Percentiles rank a stretch among this genome's conserved stretches.
Evolutionary conservation across 2,888 invertebrate genomes (phyloP).

Genomic region (Pherbina coryleti): DNA sequence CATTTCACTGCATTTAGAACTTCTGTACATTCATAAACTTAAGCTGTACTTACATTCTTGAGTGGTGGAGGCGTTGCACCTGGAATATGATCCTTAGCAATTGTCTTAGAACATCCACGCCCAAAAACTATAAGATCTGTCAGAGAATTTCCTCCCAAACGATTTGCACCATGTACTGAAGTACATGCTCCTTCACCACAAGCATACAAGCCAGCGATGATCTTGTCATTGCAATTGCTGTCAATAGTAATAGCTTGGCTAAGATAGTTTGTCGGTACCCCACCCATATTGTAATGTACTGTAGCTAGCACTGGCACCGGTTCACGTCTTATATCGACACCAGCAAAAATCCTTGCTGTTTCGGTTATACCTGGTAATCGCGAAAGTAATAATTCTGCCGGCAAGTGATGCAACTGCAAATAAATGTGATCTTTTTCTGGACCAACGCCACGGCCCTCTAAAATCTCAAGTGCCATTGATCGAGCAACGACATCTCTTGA

Average conservation of each 20-base stretch:
- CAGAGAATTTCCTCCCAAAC: conserved; percentile 97
- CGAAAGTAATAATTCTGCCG: conserved; percentile 88
- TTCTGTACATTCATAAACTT: neutral
- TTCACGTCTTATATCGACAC: conserved; percentile 97
- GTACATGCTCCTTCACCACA: conserved; percentile 95
- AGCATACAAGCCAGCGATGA: conserved; percentile 93
- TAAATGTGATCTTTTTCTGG: conserved; percentile 97
- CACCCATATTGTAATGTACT: conserved; percentile 99
- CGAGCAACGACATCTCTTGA: conserved; percentile 99
- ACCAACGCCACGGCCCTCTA: conserved; percentile 96
- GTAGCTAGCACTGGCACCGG: conserved; percentile 99
- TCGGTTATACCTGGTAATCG: conserved; percentile 97
- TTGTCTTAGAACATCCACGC: conserved; percentile 93
- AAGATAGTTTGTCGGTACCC: conserved; percentile 96
- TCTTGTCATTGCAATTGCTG: conserved; percentile 61
- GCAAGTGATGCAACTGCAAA: conserved; percentile 95
- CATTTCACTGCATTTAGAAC: conserved; percentile 1
- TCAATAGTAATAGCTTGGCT: conserved; percentile 81
- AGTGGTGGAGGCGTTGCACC: conserved; percentile 83
- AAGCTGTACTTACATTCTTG: conserved; percentile 73
- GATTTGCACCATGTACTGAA: conserved; percentile 98
- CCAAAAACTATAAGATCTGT: conserved; percentile 99
- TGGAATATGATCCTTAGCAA: conserved; percentile 87
- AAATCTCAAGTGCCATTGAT: conserved; percentile 97
- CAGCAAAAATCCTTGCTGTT: conserved; percentile 99